A percentile compares a stretch with the other conserved stretches of the same genome.
phyloP scores from a whole-genome alignment of 2,888 invertebrate genomes.

The Blastobasis adustella region DNA sequence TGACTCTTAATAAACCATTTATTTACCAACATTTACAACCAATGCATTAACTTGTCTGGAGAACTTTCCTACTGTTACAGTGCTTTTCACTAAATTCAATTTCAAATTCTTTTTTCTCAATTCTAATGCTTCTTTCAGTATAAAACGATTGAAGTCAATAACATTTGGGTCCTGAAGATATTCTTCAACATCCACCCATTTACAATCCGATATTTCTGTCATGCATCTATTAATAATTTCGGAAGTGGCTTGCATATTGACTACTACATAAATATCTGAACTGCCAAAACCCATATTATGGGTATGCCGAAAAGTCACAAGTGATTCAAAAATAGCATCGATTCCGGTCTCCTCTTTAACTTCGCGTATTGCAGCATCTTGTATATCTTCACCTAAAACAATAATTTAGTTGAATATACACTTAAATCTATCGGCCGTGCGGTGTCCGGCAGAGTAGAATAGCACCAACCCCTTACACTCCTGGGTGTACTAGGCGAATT shows the following conservation, averaged over 20 bases:
- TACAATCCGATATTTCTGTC: slow-evolving; percentile 83
- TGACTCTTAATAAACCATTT: background rate
- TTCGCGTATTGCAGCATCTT: slow-evolving; percentile 88
- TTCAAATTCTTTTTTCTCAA: slow-evolving; percentile 76
- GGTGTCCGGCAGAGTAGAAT: no score
- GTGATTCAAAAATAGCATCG: slow-evolving; percentile 81
- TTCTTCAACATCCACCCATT: slow-evolving; percentile 89
- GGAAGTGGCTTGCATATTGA: slow-evolving; percentile 80
- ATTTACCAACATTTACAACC: slow-evolving; percentile 27
- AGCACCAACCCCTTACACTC: no score
- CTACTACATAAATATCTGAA: slow-evolving; percentile 90
- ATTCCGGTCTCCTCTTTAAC: slow-evolving; percentile 94
- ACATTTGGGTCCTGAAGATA: slow-evolving; percentile 82
- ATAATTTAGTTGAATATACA: background rate
- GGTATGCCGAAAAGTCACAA: slow-evolving; percentile 86
- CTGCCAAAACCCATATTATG: slow-evolving; percentile 86
- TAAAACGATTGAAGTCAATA: slow-evolving; percentile 80
- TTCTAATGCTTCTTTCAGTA: slow-evolving; percentile 80
- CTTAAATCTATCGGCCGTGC: no score
- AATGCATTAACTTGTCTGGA: slow-evolving; percentile 50
- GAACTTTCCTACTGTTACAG: slow-evolving; percentile 35
- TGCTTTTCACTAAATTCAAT: slow-evolving; percentile 71
- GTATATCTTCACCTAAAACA: slow-evolving; percentile 84
- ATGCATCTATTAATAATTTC: slow-evolving; percentile 79
- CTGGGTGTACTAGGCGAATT: no score